Base-by-base conservation (phyloP, 1,140 invertebrate genomes). In the Phthorimaea operculella region DNA sequence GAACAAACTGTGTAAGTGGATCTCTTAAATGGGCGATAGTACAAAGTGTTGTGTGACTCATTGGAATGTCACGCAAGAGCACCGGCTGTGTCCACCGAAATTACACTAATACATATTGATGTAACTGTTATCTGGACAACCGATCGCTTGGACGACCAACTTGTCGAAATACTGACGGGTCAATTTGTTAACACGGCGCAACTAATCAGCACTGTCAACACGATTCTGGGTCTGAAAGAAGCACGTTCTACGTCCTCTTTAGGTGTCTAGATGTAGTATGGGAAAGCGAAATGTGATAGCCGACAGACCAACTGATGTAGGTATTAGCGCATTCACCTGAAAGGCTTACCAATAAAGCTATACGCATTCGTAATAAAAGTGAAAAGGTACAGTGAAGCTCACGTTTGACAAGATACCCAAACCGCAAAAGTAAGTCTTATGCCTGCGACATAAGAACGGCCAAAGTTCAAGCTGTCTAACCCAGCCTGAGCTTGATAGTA, bases 371-470 rank as follows among this genome's bases (percentile, higher is more conserved):
- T 51, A 47, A 62, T 63, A 65, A 58, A 51, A 59, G 56, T 49
- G 51, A 50, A 48, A 55, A 52, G 52, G 54, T 62, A 63, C 69
- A 68, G 73, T 63, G 63, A n/a, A n/a, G n/a, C n/a, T n/a, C n/a
- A n/a, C n/a, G n/a, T n/a, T n/a, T n/a, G n/a, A n/a, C n/a, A n/a
- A n/a, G n/a, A n/a, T n/a, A n/a, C n/a, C n/a, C n/a, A n/a, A n/a
- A n/a, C n/a, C n/a, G n/a, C n/a, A n/a, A n/a, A n/a, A n/a, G n/a
- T n/a, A n/a, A n/a, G n/a, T n/a, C n/a, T n/a, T n/a, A n/a, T n/a
- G n/a, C n/a, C n/a, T n/a, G n/a, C n/a, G n/a, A n/a, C n/a, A n/a
- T n/a, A n/a, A n/a, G n/a, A n/a, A n/a, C n/a, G n/a, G n/a, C n/a
- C n/a, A n/a, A n/a, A n/a, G n/a, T n/a, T n/a, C n/a, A n/a, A n/a